These are phyloP conservation scores for Germaria angustata DNA, from an alignment of 2,888 invertebrate genomes.

Conservation along the genomic window DNA sequence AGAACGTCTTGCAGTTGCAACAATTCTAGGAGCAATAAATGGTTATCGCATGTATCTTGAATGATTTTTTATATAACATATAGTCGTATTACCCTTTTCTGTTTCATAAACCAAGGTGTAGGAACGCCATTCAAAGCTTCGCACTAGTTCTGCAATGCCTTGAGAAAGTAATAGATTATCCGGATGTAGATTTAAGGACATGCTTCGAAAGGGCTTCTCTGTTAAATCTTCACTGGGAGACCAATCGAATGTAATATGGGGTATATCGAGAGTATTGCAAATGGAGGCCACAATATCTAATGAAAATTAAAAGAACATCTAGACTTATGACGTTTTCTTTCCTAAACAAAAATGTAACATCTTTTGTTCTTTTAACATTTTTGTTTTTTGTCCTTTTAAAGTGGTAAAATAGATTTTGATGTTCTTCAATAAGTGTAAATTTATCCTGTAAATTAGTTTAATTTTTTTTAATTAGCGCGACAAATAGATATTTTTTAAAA, in stretches of 20 bases:
- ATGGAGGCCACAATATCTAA: constrained; percentile 81
- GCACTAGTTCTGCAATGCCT: constrained; percentile 87
- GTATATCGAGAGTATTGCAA: constrained; percentile 84
- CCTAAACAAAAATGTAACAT: no score
- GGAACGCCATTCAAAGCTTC: constrained; percentile 88
- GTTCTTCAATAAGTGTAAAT: no score
- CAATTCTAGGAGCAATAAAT: constrained; percentile 81
- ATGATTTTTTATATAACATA: neutral
- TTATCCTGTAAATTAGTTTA: no score
- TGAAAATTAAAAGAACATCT: neutral
- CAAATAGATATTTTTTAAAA: no score
- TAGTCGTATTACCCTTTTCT: constrained; percentile 83
- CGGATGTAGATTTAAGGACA: constrained; percentile 87
- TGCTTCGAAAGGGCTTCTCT: constrained; percentile 80
- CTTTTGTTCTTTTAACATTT: no score
- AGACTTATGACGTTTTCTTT: neutral
- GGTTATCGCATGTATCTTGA: neutral
- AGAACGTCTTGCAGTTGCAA: constrained; percentile 89
- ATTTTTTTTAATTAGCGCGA: no score
- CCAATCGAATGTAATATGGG: constrained; percentile 84
- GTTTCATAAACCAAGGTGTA: constrained; percentile 92
- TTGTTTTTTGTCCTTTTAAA: no score
- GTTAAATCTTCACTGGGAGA: constrained; percentile 80
- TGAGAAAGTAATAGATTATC: constrained; percentile 83
- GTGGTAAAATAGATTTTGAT: no score